Conservation (phyloP, 1,140 invertebrate genomes). For the Drosophila willistoni region DNA sequence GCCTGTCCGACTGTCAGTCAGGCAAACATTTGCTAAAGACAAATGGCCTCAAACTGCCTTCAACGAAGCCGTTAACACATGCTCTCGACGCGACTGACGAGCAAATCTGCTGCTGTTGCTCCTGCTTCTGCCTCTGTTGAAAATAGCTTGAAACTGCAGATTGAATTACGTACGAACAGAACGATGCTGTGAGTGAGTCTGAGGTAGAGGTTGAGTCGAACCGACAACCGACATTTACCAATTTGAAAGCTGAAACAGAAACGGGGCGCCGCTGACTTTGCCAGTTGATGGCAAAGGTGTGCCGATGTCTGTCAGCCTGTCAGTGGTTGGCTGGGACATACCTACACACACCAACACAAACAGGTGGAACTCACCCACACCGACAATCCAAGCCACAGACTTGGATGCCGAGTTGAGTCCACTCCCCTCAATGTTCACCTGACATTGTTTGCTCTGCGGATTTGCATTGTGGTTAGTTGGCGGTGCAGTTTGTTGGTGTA, state of each 20-base stretch:
- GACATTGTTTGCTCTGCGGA: constrained; percentile 80
- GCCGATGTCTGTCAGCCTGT: constrained; percentile 71
- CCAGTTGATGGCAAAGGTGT: constrained; percentile 73
- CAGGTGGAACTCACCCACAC: constrained; percentile 10
- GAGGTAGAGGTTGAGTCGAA: constrained; percentile 13
- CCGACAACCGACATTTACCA: constrained; percentile 43
- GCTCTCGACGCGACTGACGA: constrained; percentile 52
- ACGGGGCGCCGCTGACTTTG: constrained; percentile 32
- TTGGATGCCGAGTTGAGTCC: constrained; percentile 15
- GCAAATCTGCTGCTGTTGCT: constrained; percentile 43
- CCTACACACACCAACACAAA: constrained; percentile 26
- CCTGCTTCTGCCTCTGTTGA: constrained; percentile 49
- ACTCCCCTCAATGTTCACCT: constrained; percentile 61
- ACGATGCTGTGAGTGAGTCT: neutral
- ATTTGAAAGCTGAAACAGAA: constrained; percentile 41
- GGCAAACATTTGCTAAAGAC: constrained; percentile 60
- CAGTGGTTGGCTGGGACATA: constrained; percentile 44
- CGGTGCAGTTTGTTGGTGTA: constrained; percentile 67
- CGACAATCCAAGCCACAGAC: constrained; percentile 29
- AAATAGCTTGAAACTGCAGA: constrained; percentile 74
- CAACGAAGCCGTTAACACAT: constrained; percentile 54
- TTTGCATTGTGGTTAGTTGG: constrained; percentile 80
- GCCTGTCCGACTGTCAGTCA: constrained; percentile 52
- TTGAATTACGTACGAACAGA: constrained; percentile 71
- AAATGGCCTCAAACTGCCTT: constrained; percentile 51